These are phyloP conservation scores for Florisuga fusca DNA, from an alignment of 2,797 vertebrate species.

Conservation along the genomic window DNA sequence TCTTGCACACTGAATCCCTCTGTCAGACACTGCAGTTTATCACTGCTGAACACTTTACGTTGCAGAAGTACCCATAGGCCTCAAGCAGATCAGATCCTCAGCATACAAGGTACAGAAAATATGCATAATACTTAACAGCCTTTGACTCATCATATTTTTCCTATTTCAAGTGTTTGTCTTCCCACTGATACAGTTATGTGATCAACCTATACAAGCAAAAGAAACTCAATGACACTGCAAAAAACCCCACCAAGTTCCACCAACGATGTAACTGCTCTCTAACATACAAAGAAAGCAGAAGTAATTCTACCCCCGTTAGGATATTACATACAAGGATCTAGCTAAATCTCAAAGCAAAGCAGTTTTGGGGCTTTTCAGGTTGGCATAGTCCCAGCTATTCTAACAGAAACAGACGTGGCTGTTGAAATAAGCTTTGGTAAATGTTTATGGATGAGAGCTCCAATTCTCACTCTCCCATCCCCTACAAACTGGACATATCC, in stretches of 20 bases:
- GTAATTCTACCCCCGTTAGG: not conserved
- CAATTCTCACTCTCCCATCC: not conserved
- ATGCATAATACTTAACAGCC: conserved; percentile 1
- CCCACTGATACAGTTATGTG: not conserved
- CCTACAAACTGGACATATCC: not conserved
- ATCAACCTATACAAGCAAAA: not conserved
- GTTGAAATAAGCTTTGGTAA: conserved; percentile 10
- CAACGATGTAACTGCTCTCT: not conserved
- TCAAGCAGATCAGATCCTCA: conserved; percentile 3
- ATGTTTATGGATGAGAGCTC: not conserved
- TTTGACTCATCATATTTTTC: conserved; percentile 32
- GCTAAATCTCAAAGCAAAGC: not conserved
- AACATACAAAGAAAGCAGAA: not conserved
- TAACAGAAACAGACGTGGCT: not conserved
- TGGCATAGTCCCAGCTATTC: not conserved
- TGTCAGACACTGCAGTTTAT: not conserved
- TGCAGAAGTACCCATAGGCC: not conserved
- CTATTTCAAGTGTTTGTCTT: conserved; percentile 32
- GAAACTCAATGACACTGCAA: not conserved
- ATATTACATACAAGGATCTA: not conserved
- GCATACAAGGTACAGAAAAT: not conserved
- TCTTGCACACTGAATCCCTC: not conserved
- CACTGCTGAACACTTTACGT: not conserved
- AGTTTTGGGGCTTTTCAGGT: not conserved
- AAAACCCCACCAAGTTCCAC: not conserved